Evolutionary conservation across 2,113 vertebrate genomes (phyloP).

Genomic region (Calcarius ornatus): DNA sequence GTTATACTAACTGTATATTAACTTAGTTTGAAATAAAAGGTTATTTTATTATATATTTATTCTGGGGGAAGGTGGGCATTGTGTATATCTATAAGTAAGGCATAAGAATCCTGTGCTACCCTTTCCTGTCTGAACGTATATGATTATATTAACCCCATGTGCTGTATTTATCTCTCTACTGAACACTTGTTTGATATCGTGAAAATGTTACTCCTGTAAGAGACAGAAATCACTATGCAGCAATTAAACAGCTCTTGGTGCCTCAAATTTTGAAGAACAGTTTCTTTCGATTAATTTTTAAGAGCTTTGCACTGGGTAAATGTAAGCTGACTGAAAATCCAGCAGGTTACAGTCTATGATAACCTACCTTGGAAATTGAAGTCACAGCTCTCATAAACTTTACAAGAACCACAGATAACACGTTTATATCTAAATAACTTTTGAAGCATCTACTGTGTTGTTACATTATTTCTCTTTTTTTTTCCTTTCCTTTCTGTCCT

Average conservation of each 20-base stretch:
- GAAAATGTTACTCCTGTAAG: constrained; percentile 44
- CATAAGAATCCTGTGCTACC: neutral
- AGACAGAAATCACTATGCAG: constrained; percentile 59
- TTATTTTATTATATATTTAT: constrained; percentile 63
- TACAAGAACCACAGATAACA: neutral
- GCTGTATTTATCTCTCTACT: constrained; percentile 26
- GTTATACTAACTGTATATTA: constrained; percentile 40
- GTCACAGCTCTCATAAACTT: neutral
- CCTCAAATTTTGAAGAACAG: constrained; percentile 45
- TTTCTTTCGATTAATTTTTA: constrained; percentile 44
- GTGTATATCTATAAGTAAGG: neutral
- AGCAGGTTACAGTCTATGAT: neutral
- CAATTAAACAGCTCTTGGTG: constrained; percentile 65
- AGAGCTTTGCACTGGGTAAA: constrained; percentile 17
- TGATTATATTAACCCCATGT: neutral
- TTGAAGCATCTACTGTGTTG: neutral
- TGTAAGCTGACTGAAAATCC: neutral
- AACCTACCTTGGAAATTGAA: neutral
- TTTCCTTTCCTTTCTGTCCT: neutral
- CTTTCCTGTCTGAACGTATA: neutral
- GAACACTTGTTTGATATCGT: constrained; percentile 13
- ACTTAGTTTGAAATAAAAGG: constrained; percentile 46
- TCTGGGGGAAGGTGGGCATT: constrained; percentile 1
- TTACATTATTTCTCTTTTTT: too few relatives aligned
- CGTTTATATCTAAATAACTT: neutral